These are phyloP conservation scores for Eriocheir sinensis DNA, from an alignment of 1,140 invertebrate species.

Conservation along the genomic window DNA sequence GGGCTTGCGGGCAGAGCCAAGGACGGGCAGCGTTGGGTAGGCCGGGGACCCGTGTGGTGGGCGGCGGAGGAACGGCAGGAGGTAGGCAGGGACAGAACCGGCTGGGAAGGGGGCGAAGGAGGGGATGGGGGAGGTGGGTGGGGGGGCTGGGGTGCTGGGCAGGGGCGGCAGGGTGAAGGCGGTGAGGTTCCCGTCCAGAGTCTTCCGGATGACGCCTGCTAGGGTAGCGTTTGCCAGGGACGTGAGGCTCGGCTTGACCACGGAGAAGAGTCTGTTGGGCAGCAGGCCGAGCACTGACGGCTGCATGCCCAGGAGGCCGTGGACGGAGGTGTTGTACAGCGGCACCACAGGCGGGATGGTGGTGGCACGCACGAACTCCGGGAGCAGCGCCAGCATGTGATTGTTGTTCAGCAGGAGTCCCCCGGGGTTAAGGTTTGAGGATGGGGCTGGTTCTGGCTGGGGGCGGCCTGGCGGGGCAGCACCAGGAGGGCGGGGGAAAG, in stretches of 20 bases:
- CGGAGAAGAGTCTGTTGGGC: conserved; percentile 73
- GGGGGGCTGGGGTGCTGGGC: background rate
- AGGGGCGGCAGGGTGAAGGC: background rate
- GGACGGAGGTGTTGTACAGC: conserved; percentile 72
- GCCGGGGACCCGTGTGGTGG: background rate
- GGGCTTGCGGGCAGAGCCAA: conserved; percentile 34
- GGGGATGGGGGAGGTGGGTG: background rate
- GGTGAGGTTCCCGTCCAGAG: conserved; percentile 56
- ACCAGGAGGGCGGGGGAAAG: background rate
- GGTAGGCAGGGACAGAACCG: conserved; percentile 25
- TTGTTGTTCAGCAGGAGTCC: conserved; percentile 75
- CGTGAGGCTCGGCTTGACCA: conserved; percentile 46
- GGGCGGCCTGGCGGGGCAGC: background rate
- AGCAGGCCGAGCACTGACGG: conserved; percentile 75
- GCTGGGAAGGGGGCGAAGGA: background rate
- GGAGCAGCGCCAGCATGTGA: conserved; percentile 71
- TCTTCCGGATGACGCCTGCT: conserved; percentile 63
- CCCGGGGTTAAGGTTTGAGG: background rate
- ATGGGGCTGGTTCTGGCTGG: background rate
- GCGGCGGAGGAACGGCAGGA: conserved; percentile 33
- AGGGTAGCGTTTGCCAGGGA: conserved; percentile 29
- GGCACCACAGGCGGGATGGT: conserved; percentile 77
- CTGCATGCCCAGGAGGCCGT: conserved; percentile 69
- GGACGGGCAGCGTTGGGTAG: background rate
- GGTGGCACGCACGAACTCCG: conserved; percentile 74